Conservation (phyloP, 37 sponge, comb jelly and placozoan species). For the Tethya wilhelma region DNA sequence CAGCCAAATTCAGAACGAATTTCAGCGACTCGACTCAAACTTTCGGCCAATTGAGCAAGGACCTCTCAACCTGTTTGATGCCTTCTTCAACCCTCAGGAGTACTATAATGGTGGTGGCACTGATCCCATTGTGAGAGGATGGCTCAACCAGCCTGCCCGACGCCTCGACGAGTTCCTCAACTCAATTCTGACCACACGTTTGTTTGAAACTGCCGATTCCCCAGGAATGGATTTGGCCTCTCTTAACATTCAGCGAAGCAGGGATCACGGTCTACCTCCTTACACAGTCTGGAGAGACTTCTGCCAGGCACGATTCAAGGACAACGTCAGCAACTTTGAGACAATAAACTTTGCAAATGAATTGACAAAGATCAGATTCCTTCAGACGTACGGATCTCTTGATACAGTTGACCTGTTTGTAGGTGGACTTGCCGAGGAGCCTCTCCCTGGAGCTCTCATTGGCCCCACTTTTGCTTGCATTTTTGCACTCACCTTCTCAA, state of each 20-base stretch:
- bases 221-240: constrained; percentile 74
- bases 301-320: constrained; percentile 32
- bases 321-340: constrained; percentile 31
- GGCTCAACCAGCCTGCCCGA: constrained; percentile 32
- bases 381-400: constrained; percentile 57
- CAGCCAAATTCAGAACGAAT: constrained; percentile 55
- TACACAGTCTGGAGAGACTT: constrained; percentile 53
- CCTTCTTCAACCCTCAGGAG: constrained; percentile 53
- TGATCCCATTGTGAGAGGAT: constrained; percentile 78
- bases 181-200: constrained; percentile 57
- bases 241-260: constrained; percentile 84
- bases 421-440: constrained; percentile 80
- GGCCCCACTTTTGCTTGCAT: constrained; percentile 94
- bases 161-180: constrained; percentile 71
- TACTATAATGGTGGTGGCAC: constrained; percentile 57
- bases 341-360: constrained; percentile 27
- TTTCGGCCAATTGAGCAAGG: constrained; percentile 21
- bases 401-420: constrained; percentile 80
- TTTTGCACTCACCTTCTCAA: constrained; percentile 72
- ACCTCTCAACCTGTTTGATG: constrained; percentile 41
- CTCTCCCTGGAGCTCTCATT: constrained; percentile 61
- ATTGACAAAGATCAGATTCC: constrained; percentile 28
- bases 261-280: constrained; percentile 89
- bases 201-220: constrained; percentile 44
- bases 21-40: constrained; percentile 56